A percentile compares a stretch with the other conserved stretches of the same genome.
Conservation (phyloP, 2,888 invertebrate genomes). For the Nymphalis c-album region DNA sequence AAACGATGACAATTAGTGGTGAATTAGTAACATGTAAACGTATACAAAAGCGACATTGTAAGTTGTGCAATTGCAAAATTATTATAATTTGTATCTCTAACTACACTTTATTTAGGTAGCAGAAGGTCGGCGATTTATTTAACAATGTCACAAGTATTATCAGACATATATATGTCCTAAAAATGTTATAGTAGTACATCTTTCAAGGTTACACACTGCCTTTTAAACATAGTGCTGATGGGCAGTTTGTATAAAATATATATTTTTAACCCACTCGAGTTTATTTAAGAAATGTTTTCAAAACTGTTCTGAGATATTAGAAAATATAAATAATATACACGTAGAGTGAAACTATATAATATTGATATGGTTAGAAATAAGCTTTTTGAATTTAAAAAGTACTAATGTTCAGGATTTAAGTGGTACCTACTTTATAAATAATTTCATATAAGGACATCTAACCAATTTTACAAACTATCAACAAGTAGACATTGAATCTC, state of each 20-base stretch:
- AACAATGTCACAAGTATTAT: neutral
- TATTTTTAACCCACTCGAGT: too few relatives aligned
- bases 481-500: neutral
- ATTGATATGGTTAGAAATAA: too few relatives aligned
- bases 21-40: slow-evolving; percentile 14
- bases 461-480: neutral
- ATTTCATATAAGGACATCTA: too few relatives aligned
- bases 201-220: neutral
- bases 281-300: too few relatives aligned
- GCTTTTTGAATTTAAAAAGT: too few relatives aligned
- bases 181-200: neutral
- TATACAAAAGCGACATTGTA: slow-evolving; percentile 22
- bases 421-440: too few relatives aligned
- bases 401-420: too few relatives aligned
- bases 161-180: neutral
- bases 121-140: slow-evolving; percentile 19
- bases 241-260: too few relatives aligned
- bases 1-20: slow-evolving; percentile 2
- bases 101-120: slow-evolving; percentile 25
- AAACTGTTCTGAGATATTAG: too few relatives aligned
- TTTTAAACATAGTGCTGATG: too few relatives aligned
- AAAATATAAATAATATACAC: too few relatives aligned
- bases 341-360: too few relatives aligned
- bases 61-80: slow-evolving; percentile 23
- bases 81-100: slow-evolving; percentile 23